A percentile compares a stretch with the other conserved stretches of the same genome.
These are phyloP conservation scores for Balearica regulorum DNA, from an alignment of 2,797 vertebrate species.

Conservation along the genomic window DNA sequence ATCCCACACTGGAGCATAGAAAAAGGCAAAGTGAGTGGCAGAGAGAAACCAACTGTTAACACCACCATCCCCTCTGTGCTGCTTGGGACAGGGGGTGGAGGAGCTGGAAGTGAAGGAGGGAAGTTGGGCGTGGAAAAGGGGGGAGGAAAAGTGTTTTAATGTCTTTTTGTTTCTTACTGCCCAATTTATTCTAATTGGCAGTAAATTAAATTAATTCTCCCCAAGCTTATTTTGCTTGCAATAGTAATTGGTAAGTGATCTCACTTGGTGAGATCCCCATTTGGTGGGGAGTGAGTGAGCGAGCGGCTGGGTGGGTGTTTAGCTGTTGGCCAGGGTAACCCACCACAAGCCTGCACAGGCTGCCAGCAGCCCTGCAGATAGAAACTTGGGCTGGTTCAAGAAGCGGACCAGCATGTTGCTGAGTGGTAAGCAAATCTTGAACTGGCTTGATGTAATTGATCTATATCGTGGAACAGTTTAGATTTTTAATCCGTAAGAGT, in stretches of 20 bases:
- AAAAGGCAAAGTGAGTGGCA: background rate
- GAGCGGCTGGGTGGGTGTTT: background rate
- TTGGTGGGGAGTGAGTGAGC: background rate
- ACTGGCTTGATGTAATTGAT: background rate
- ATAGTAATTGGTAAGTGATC: background rate
- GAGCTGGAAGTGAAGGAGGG: background rate
- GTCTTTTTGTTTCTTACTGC: background rate
- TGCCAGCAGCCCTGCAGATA: background rate
- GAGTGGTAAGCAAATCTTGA: background rate
- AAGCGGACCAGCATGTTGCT: background rate
- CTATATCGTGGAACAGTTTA: background rate
- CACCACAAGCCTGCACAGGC: too few relatives aligned
- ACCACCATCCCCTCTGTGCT: background rate
- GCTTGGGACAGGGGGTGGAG: accelerated
- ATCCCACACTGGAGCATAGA: background rate
- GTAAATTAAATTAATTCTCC: background rate
- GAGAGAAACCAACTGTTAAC: background rate
- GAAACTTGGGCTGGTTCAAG: background rate
- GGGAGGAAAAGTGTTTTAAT: background rate
- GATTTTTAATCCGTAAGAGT: background rate
- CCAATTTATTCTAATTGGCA: background rate
- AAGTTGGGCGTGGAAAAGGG: background rate
- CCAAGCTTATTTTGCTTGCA: background rate
- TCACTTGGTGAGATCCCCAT: background rate
- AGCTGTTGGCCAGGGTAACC: background rate